phyloP scores from a whole-genome alignment of 2,797 vertebrate species.

The Triplophysa yarkandensis region DNA sequence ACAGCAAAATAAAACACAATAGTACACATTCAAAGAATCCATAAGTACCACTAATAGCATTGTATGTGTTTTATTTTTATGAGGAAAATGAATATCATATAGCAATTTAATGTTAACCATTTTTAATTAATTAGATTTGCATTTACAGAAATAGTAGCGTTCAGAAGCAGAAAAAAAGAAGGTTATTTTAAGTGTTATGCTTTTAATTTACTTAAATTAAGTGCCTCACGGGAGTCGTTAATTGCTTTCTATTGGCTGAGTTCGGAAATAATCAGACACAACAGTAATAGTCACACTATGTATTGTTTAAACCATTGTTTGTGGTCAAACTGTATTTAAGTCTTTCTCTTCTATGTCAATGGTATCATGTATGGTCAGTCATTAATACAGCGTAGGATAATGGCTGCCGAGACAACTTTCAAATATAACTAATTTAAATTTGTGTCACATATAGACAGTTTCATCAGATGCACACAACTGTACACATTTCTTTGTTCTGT shows the following conservation, averaged over 20 bases:
- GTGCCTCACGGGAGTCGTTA: background rate
- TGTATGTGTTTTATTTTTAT: background rate
- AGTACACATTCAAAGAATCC: slow-evolving; percentile 1
- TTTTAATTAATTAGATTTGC: slow-evolving; percentile 3
- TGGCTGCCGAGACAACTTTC: background rate
- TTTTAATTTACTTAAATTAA: background rate
- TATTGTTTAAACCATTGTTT: too few species aligned
- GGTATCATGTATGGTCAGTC: background rate
- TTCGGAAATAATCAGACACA: too few species aligned
- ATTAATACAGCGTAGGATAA: background rate
- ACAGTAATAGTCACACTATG: too few species aligned
- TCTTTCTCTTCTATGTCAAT: background rate
- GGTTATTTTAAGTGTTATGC: too few species aligned
- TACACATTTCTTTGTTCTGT: too few species aligned
- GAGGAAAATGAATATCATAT: background rate
- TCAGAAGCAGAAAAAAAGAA: background rate
- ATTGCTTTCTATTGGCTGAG: too few species aligned
- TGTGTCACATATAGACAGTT: too few species aligned
- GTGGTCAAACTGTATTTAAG: background rate
- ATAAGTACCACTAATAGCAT: background rate
- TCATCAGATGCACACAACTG: too few species aligned
- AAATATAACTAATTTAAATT: too few species aligned
- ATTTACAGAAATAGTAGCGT: background rate
- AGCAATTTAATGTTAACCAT: background rate
- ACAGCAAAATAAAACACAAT: background rate